Evolutionary conservation across 2,113 vertebrate genomes (phyloP), one percentile per base, ranked within the genome.

Genomic region (Coptodon bakossiorum): DNA sequence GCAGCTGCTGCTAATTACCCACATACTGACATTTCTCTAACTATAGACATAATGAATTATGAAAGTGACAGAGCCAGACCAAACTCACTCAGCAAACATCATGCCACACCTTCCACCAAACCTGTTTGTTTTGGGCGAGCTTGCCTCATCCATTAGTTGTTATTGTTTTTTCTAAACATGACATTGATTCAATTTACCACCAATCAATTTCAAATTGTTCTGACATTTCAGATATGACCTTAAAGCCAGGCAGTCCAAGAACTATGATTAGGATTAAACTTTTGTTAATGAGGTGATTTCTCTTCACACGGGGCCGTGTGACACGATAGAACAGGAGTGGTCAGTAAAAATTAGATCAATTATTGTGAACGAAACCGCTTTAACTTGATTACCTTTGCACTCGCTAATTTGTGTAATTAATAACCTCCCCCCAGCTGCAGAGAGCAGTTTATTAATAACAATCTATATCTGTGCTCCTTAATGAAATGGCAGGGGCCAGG

Each of bases 221-320:
- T 98, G 98, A 99, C 98, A 99, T 99, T 78, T 99, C 98, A 98
- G 97, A 99, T 98, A 97, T 99, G 99, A 99, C 99, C 99, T 99
- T 99, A 99, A 98, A 98, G 97, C 98, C 96, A 96, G 97, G 96
- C 97, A 96, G 97, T 98, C 97, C 97, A 96, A 97, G 97, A 99
- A 97, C 98, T 98, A 98, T 99, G 98, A 98, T 98, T 97, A 98
- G 97, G 97, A 99, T 99, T 99, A 99, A 99, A 99, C 98, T 98
- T 98, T 97, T 96, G 96, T 97, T 99, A 99, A 99, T 98, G 97
- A 98, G 97, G 97, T 98, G 96, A 99, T 99, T 98, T 98, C 97
- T 99, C 99, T 99, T 98, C 97, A 24, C 66, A 95, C 95, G 91
- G 94, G 96, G 94, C 95, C 94, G 91, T 96, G 95, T 96, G 97